These are phyloP conservation scores for Chascanopsetta lugubris DNA, from an alignment of 2,113 vertebrate species.

Conservation along the genomic window DNA sequence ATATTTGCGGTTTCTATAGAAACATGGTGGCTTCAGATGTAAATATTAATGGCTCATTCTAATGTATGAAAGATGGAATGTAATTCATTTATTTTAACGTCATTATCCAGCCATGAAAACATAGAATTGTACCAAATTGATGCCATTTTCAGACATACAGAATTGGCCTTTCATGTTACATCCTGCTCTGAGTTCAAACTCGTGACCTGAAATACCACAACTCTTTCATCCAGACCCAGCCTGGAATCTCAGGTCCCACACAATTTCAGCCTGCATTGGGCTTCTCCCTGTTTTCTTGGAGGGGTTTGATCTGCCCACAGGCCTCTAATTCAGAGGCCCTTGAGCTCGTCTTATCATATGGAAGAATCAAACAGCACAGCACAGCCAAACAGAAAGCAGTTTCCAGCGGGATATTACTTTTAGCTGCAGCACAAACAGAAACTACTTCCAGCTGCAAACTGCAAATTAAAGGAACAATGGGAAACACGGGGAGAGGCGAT, in stretches of 20 bases:
- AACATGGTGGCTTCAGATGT: no score
- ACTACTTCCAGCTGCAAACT: conserved; percentile 25
- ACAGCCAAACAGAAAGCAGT: conserved; percentile 14
- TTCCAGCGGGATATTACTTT: conserved; percentile 26
- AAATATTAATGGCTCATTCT: no score
- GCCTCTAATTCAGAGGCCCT: conserved; percentile 35
- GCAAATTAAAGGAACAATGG: background rate
- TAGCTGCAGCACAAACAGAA: conserved; percentile 32
- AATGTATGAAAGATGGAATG: no score
- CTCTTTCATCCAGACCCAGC: background rate
- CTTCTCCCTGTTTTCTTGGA: conserved; percentile 16
- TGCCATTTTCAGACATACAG: no score
- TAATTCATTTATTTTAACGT: no score
- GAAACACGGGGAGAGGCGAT: background rate
- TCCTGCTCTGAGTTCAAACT: background rate
- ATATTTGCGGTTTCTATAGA: no score
- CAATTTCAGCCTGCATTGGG: conserved; percentile 6
- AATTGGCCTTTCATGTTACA: background rate
- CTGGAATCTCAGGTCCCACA: background rate
- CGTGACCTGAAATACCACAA: conserved; percentile 2
- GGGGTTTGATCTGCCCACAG: conserved; percentile 21
- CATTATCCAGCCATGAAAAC: no score
- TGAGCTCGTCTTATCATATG: conserved; percentile 26
- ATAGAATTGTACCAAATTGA: no score
- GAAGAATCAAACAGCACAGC: conserved; percentile 27